Evolutionary conservation across 2,888 invertebrate genomes (phyloP), one percentile per base, ranked within the genome.

Genomic region (Drosophila robusta): DNA sequence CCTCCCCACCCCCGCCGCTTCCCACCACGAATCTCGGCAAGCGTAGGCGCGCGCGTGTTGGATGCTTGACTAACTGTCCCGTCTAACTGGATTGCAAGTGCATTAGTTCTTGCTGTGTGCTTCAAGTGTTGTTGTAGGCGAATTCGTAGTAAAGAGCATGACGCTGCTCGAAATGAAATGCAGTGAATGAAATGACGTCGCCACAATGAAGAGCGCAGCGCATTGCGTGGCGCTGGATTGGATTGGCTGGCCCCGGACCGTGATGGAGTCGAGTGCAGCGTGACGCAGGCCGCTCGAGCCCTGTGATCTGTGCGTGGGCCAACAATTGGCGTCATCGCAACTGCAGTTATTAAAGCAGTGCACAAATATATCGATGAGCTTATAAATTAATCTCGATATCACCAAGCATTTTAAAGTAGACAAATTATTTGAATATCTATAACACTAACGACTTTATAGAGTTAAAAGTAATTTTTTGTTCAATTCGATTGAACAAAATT

Each of bases 151-250:
- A 83, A 83, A 66, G 74, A 86, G 74, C 84, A 80, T 83, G 89
- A 83, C 87, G 76, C 68, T 82, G 80, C 83, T 67, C 68, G 54
- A 63, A 75, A 55, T 50, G 55, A 55, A 68, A 64, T 58, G 64
- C 63, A 79, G 75, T 86, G 88, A 81, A 85, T 87, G 80, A 86
- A 88, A 73, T 82, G 87, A 87, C 80, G 80, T 81, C 67, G 80
- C 81, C 66, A 61, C 65, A 56, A 32, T 42, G 47, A 46, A 58
- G 45, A 11, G 42, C 22, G 32, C n/a, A 41, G 42, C 4, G 42
- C 18, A 26, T 26, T 38, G 14, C 12, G 46, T 9, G 26, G 9
- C 29, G 29, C 3, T 9, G 29, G 29, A 29, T 9, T 9, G 29
- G 29, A 29, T 29, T 9, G 11, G 7, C 18, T 18, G 18, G 18